Evolutionary conservation across 2,113 vertebrate genomes (phyloP).

Genomic region (Saguinus midas): DNA sequence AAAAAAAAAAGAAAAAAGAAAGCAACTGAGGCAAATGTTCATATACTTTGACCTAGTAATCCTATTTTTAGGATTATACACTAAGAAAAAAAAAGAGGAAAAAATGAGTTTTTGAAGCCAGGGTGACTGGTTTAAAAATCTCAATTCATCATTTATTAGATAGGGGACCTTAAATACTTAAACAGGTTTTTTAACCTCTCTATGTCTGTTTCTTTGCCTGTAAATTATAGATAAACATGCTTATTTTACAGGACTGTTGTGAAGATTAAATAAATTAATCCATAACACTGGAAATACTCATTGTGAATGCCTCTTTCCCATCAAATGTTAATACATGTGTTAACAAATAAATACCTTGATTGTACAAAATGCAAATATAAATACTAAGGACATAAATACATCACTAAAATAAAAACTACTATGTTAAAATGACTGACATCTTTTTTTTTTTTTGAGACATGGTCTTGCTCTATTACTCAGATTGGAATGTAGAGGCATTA

Average conservation of each 20-base stretch:
- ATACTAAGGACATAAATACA: not conserved
- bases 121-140: constrained; percentile 23
- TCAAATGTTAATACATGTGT: not conserved
- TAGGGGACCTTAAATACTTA: not conserved
- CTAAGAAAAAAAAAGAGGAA: not conserved
- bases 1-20: not conserved
- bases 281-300: constrained; percentile 1
- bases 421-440: not conserved
- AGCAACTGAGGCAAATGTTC: not conserved
- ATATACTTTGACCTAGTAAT: not conserved
- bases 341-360: not conserved
- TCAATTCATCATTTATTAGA: constrained; percentile 14
- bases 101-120: not conserved
- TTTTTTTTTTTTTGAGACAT: not conserved
- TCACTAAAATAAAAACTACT: not conserved
- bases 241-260: not conserved
- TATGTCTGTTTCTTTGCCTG: not conserved
- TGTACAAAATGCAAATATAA: not conserved
- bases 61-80: not conserved
- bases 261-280: constrained; percentile 12
- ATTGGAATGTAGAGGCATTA: too few species aligned
- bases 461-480: too few species aligned
- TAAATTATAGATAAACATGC: not conserved
- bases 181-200: not conserved
- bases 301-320: not conserved